These are phyloP conservation scores for Agrenia bidenticulata DNA, from an alignment of 2,888 invertebrate species.

Conservation along the genomic window DNA sequence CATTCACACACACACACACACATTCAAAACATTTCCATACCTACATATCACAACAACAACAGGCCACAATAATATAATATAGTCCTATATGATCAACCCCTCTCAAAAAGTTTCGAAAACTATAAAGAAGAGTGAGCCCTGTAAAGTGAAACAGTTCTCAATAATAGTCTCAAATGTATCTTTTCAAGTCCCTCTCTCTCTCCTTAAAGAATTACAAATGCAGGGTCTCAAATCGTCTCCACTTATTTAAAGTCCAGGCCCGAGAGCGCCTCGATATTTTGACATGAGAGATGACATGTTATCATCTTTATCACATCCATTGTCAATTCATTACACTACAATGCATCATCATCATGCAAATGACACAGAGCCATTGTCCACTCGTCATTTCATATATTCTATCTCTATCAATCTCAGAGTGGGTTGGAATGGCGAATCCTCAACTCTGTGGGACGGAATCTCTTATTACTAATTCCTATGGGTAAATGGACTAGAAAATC, in stretches of 20 bases:
- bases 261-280: conserved; percentile 41
- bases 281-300: conserved; percentile 53
- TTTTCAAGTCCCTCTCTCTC: background rate
- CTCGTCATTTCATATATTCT: conserved; percentile 6
- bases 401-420: background rate
- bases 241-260: background rate
- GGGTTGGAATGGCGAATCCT: too few relatives aligned
- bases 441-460: too few relatives aligned
- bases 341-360: conserved; percentile 44
- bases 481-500: too few relatives aligned
- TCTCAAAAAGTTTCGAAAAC: too few relatives aligned
- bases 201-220: background rate
- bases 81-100: too few relatives aligned
- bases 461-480: too few relatives aligned
- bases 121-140: background rate
- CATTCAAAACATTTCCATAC: too few relatives aligned
- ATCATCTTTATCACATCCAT: conserved; percentile 52
- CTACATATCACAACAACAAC: too few relatives aligned
- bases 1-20: background rate
- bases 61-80: too few relatives aligned
- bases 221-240: conserved; percentile 6
- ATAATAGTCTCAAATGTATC: background rate
- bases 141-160: conserved; percentile 2
- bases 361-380: conserved; percentile 50
- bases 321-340: conserved; percentile 52